Evolutionary conservation across 2,797 vertebrate species (phyloP).

Genomic region (Cyprinella venusta): DNA sequence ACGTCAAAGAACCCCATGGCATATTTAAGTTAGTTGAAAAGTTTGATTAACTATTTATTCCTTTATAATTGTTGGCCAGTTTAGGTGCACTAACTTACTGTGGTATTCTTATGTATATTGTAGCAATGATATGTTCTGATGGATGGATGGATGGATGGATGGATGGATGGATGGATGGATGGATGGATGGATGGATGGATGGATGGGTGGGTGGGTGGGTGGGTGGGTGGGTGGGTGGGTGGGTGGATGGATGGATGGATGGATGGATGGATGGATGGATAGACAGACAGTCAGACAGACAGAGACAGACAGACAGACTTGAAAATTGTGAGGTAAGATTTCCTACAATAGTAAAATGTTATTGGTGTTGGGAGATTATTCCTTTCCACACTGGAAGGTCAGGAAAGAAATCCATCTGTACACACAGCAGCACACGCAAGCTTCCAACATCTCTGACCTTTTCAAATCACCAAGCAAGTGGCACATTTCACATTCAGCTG

Average conservation of each 20-base stretch:
- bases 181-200: too few species aligned
- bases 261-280: too few species aligned
- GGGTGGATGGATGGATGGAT: too few species aligned
- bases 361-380: background rate
- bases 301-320: background rate
- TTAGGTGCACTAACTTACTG: background rate
- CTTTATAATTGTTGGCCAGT: background rate
- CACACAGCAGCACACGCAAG: background rate
- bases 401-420: constrained; percentile 29
- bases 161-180: accelerated
- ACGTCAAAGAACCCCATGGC: background rate
- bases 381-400: constrained; percentile 9
- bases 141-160: too few species aligned
- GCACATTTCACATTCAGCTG: constrained; percentile 42
- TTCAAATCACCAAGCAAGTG: constrained; percentile 44
- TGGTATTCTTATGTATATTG: background rate
- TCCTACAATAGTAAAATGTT: background rate
- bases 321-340: background rate
- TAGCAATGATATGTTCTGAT: too few species aligned
- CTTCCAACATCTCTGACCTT: constrained; percentile 47
- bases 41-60: background rate
- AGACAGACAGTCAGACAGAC: too few species aligned
- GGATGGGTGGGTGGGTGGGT: accelerated
- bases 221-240: too few species aligned
- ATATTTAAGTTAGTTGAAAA: background rate